Evolutionary conservation across 2,797 vertebrate species (phyloP).

Genomic region (Bradypodion pumilum): DNA sequence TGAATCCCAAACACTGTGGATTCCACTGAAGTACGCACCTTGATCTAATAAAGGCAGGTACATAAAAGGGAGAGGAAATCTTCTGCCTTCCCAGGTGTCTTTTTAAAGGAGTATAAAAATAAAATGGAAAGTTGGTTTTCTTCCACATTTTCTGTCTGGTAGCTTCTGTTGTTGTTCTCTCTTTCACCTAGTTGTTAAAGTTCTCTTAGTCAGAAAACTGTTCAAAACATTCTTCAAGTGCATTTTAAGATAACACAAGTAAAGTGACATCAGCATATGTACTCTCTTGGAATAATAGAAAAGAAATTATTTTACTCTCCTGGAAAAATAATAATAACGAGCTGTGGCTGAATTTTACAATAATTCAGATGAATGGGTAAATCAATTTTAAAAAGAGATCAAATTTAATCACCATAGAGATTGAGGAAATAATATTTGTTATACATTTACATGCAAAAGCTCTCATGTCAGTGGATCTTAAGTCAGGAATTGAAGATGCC

Average conservation of each 20-base stretch:
- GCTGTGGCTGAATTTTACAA: slow-evolving; percentile 45
- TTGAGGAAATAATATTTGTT: slow-evolving; percentile 47
- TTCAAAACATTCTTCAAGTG: slow-evolving; percentile 11
- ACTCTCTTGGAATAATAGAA: slow-evolving; percentile 49
- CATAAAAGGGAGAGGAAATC: neutral
- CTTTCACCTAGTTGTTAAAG: neutral
- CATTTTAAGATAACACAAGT: slow-evolving; percentile 51
- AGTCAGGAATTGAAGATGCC: slow-evolving; percentile 49
- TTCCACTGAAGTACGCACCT: neutral
- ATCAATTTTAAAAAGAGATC: slow-evolving; percentile 52
- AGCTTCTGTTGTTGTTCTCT: neutral
- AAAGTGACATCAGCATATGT: slow-evolving; percentile 55
- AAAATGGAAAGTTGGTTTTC: slow-evolving; percentile 1
- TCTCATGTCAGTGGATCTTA: slow-evolving; percentile 57
- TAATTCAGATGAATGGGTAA: slow-evolving; percentile 49
- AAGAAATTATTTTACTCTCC: slow-evolving; percentile 25
- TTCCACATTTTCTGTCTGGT: slow-evolving; percentile 5
- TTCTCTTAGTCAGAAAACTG: slow-evolving; percentile 27
- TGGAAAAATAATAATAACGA: slow-evolving; percentile 37
- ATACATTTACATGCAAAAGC: slow-evolving; percentile 64
- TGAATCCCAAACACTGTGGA: neutral
- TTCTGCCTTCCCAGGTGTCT: neutral
- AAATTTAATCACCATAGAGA: slow-evolving; percentile 56
- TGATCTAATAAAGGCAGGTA: neutral
- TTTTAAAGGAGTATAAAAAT: neutral